phyloP scores from a whole-genome alignment of 2,797 vertebrate species.

The Chiroxiphia lanceolata region DNA sequence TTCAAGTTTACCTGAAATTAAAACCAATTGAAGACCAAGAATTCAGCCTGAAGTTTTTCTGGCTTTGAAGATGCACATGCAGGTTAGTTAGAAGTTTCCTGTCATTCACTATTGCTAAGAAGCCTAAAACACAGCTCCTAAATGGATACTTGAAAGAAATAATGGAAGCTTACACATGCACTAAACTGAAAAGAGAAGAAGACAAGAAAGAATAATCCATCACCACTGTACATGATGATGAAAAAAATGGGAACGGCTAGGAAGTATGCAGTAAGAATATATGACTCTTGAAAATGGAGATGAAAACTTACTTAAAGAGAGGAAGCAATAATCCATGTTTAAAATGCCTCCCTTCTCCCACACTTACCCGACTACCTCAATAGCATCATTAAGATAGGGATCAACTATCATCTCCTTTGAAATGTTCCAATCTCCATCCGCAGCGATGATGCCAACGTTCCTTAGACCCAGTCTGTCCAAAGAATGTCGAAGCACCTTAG shows the following conservation, averaged over 20 bases:
- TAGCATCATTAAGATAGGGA: constrained; percentile 82
- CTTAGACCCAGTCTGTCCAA: constrained; percentile 84
- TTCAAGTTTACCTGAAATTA: not conserved
- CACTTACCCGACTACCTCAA: constrained; percentile 90
- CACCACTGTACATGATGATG: not conserved
- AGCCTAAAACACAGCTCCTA: not conserved
- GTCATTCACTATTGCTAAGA: not conserved
- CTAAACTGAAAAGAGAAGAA: not conserved
- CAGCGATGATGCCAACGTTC: constrained; percentile 84
- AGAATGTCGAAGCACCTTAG: constrained; percentile 84
- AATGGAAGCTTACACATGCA: not conserved
- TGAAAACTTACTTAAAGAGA: not conserved
- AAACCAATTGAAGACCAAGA: not conserved
- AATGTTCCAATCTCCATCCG: constrained; percentile 86
- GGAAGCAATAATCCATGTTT: not conserved
- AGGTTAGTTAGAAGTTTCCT: not conserved
- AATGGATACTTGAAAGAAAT: not conserved
- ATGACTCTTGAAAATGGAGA: not conserved
- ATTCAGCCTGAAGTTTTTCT: not conserved
- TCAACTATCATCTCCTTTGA: constrained; percentile 78
- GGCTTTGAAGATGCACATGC: not conserved
- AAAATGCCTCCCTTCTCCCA: constrained; percentile 18
- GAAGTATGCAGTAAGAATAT: not conserved
- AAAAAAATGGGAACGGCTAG: not conserved
- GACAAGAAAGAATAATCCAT: not conserved